A percentile compares a stretch with the other conserved stretches of the same genome.
phyloP scores from a whole-genome alignment of 2,113 vertebrate species.

The Datnioides undecimradiatus region DNA sequence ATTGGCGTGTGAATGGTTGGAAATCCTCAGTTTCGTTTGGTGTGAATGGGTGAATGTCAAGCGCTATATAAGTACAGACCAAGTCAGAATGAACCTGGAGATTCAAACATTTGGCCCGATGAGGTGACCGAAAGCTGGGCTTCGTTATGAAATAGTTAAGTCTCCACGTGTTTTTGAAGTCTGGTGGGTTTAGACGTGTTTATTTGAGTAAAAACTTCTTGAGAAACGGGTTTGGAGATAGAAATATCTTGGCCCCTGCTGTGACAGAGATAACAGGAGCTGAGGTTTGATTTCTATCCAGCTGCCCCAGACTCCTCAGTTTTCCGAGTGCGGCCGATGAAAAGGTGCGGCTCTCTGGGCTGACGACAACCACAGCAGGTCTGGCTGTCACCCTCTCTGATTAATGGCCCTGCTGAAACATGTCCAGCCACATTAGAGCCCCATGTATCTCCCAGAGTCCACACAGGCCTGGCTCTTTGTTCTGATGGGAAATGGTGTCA shows the following conservation, averaged over 20 bases:
- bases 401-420: conserved; percentile 96
- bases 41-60: too few species aligned
- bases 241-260: conserved; percentile 18
- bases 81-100: background rate
- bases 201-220: conserved; percentile 12
- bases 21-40: too few species aligned
- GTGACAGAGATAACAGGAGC: conserved; percentile 13
- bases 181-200: background rate
- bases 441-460: conserved; percentile 94
- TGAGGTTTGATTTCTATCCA: conserved; percentile 50
- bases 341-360: conserved; percentile 51
- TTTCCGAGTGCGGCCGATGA: conserved; percentile 36
- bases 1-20: too few species aligned
- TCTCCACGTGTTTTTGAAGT: background rate
- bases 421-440: conserved; percentile 94
- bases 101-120: background rate
- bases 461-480: conserved; percentile 93
- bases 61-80: too few species aligned
- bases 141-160: background rate
- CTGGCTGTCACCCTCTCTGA: conserved; percentile 91
- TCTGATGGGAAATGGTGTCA: conserved; percentile 97
- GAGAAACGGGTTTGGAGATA: background rate
- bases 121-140: background rate
- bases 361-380: conserved; percentile 66
- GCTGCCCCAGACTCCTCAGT: conserved; percentile 59